These are phyloP conservation scores for Ditula angustiorana DNA, from an alignment of 2,888 invertebrate genomes.

Conservation along the genomic window DNA sequence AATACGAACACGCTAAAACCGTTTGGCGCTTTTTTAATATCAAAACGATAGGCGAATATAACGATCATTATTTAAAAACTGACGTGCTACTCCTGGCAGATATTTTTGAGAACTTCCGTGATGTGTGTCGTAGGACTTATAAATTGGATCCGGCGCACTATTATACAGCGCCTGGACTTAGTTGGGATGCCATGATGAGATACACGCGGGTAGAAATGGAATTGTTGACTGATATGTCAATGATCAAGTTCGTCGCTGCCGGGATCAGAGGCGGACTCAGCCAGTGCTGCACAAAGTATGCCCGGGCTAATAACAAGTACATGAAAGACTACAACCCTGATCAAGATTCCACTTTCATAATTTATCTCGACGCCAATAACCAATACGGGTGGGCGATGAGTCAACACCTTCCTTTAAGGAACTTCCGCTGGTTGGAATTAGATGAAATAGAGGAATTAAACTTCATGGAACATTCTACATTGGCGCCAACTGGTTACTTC, in stretches of 20 bases:
- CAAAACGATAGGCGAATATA: slow-evolving; percentile 50
- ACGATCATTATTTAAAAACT: slow-evolving; percentile 53
- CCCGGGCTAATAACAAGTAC: slow-evolving; percentile 54
- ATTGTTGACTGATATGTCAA: slow-evolving; percentile 31
- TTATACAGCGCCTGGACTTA: slow-evolving; percentile 24
- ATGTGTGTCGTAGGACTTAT: slow-evolving; percentile 49
- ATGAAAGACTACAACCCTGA: slow-evolving; percentile 46
- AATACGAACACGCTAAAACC: slow-evolving; percentile 47
- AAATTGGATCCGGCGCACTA: slow-evolving; percentile 42
- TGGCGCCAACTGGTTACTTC: slow-evolving; percentile 23
- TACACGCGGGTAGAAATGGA: neutral
- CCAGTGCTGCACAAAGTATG: slow-evolving; percentile 48
- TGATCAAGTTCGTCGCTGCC: slow-evolving; percentile 43
- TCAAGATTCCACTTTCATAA: slow-evolving; percentile 46
- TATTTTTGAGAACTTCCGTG: slow-evolving; percentile 57
- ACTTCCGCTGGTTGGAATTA: slow-evolving; percentile 52
- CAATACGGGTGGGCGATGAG: slow-evolving; percentile 59
- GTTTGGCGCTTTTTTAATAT: slow-evolving; percentile 51
- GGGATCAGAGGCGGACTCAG: slow-evolving; percentile 46
- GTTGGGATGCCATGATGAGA: slow-evolving; percentile 5
- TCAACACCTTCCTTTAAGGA: slow-evolving; percentile 49
- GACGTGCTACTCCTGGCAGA: slow-evolving; percentile 54
- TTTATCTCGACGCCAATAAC: slow-evolving; percentile 58
- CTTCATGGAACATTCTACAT: neutral
- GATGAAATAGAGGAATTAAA: slow-evolving; percentile 31